Base-by-base conservation (phyloP, 2,113 vertebrate species). In the Oenanthe melanoleuca region DNA sequence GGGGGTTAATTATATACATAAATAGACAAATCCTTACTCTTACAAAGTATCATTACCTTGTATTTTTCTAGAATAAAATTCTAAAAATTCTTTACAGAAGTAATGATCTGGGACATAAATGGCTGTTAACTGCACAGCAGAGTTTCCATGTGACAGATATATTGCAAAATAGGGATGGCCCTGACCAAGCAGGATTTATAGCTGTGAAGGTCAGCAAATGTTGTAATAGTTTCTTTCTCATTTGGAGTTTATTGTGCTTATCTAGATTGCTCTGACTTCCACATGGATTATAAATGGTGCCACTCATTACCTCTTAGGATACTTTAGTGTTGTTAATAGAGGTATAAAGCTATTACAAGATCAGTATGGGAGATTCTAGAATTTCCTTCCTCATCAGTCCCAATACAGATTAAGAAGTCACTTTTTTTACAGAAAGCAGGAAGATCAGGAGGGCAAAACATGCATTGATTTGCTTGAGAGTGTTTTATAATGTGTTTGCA, bases 161-260 rank as follows among this genome's bases (percentile, higher is more conserved):
- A 49, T 56, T 81, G n/a, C 9, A 38, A 52, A 87, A 79, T 4
- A 64, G 44, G 22, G 49, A 79, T 14, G 28, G 24, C 55, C 52
- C 65, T 82, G 65, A 67, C 66, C 73, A 33, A 87, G 52, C 24
- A 64, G 57, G 40, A 72, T 85, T 94, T 80, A 64, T 81, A 29
- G 40, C 40, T 89, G n/a, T 79, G 73, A 91, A 91, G 81, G 85
- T 89, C 80, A 92, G 40, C 33, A 93, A 44, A 85, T 60, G 38
- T 50, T 56, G 38, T 42, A 87, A 40, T 60, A 78, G 33, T 60
- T 87, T 92, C 29, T 69, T n/a, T 81, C 38, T 81, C 64, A 69
- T 75, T 72, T 80, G 50, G 64, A 82, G 65, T 82, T 75, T 88
- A 74, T 75, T 60, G 66, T 47, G 37, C 66, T 80, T 95, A 42